phyloP scores from a whole-genome alignment of 2,888 invertebrate genomes.

The Panorpa germanica region DNA sequence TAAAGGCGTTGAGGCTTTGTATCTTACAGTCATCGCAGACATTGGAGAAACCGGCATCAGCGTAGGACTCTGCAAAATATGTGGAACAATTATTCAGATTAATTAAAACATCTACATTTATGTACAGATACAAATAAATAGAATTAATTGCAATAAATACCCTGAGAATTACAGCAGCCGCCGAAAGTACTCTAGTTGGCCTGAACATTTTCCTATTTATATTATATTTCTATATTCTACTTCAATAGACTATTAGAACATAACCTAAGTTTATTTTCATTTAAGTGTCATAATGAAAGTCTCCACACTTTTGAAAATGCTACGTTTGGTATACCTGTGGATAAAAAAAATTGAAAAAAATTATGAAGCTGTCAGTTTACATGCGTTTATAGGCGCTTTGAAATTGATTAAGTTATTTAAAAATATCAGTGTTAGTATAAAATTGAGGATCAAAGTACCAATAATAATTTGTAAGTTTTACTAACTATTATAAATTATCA shows the following conservation, averaged over 20 bases:
- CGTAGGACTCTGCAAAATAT: neutral
- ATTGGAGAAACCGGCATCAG: neutral
- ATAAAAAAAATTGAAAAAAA: no score
- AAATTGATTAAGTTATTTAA: no score
- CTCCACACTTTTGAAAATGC: no score
- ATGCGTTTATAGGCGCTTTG: no score
- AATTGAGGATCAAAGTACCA: no score
- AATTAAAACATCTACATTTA: neutral
- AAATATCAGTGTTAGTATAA: no score
- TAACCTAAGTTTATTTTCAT: slow-evolving; percentile 12
- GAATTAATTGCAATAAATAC: slow-evolving; percentile 17
- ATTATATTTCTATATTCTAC: no score
- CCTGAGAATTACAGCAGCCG: slow-evolving; percentile 22
- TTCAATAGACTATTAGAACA: slow-evolving; percentile 12
- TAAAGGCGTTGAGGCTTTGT: slow-evolving; percentile 48
- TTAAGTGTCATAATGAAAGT: no score
- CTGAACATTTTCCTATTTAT: slow-evolving; percentile 27
- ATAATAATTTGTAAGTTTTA: no score
- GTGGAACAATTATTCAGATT: neutral
- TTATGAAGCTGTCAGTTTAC: no score
- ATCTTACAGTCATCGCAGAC: slow-evolving; percentile 16
- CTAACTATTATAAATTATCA: no score
- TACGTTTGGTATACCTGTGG: no score
- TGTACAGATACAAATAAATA: slow-evolving; percentile 3
- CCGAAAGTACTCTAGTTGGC: slow-evolving; percentile 24